These are phyloP conservation scores for Littorina saxatilis DNA, from an alignment of 1,140 invertebrate genomes.

Conservation along the genomic window DNA sequence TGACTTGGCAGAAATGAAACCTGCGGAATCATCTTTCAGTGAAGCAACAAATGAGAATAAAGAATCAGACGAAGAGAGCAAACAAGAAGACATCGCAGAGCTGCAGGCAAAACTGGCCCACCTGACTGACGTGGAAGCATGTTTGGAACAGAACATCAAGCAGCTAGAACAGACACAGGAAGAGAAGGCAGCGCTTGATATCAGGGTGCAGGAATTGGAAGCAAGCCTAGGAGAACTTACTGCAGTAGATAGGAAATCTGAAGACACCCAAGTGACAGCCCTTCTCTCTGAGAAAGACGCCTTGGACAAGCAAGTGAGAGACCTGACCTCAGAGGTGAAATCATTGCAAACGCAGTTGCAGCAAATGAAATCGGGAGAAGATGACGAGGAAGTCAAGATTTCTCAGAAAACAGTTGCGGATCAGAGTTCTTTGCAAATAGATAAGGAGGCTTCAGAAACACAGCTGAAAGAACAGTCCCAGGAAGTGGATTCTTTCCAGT, in stretches of 20 bases:
- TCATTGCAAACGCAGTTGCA: neutral
- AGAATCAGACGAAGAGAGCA: too few relatives aligned
- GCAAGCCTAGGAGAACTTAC: neutral
- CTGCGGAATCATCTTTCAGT: too few relatives aligned
- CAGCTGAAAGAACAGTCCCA: neutral
- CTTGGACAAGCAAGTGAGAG: neutral
- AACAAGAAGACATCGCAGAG: neutral
- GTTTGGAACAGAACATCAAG: constrained; percentile 9
- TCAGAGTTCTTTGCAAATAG: too few relatives aligned
- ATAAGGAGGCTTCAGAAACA: neutral
- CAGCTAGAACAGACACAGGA: neutral
- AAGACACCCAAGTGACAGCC: too few relatives aligned
- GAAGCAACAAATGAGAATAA: too few relatives aligned
- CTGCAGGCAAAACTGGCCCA: neutral
- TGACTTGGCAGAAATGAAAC: too few relatives aligned
- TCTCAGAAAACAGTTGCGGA: too few relatives aligned
- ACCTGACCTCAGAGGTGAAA: neutral
- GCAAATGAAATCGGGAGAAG: neutral
- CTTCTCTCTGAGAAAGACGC: neutral
- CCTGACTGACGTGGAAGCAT: neutral
- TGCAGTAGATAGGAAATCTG: neutral
- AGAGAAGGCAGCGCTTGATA: constrained; percentile 6
- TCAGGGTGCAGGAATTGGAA: neutral
- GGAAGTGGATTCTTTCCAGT: constrained; percentile 2
- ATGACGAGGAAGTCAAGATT: too few relatives aligned